A percentile compares a stretch with the other conserved stretches of the same genome.
Conservation (phyloP, 1,140 invertebrate genomes). For the Danaus melanippus region DNA sequence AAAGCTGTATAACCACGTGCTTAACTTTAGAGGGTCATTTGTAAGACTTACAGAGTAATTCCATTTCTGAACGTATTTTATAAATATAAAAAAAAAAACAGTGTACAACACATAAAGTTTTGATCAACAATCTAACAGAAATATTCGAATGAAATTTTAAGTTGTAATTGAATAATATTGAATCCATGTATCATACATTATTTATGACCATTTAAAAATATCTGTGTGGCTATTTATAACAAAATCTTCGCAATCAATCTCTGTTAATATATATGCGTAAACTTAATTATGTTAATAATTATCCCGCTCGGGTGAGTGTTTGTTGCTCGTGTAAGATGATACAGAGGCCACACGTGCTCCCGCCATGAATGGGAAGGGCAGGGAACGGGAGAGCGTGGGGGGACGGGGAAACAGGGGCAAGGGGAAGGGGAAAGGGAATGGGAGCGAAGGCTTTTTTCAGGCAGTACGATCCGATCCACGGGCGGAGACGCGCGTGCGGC, state of each 20-base stretch:
- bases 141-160: no score
- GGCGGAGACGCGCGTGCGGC: slow-evolving; percentile 37
- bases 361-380: slow-evolving; percentile 55
- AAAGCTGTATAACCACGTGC: no score
- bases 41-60: no score
- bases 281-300: slow-evolving; percentile 1
- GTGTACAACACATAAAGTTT: no score
- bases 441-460: slow-evolving; percentile 61
- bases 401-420: slow-evolving; percentile 24
- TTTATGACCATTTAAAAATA: no score
- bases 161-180: no score
- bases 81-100: no score
- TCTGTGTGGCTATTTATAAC: not conserved
- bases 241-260: not conserved
- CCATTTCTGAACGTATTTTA: no score
- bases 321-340: slow-evolving; percentile 51
- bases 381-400: slow-evolving; percentile 26
- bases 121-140: no score
- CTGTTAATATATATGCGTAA: slow-evolving; percentile 6
- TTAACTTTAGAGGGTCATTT: no score
- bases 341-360: slow-evolving; percentile 55
- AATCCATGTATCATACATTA: no score
- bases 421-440: slow-evolving; percentile 23
- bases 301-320: slow-evolving; percentile 43
- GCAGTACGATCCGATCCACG: slow-evolving; percentile 45